These are phyloP conservation scores for Archilochus colubris DNA, from an alignment of 2,113 vertebrate genomes.

Conservation along the genomic window DNA sequence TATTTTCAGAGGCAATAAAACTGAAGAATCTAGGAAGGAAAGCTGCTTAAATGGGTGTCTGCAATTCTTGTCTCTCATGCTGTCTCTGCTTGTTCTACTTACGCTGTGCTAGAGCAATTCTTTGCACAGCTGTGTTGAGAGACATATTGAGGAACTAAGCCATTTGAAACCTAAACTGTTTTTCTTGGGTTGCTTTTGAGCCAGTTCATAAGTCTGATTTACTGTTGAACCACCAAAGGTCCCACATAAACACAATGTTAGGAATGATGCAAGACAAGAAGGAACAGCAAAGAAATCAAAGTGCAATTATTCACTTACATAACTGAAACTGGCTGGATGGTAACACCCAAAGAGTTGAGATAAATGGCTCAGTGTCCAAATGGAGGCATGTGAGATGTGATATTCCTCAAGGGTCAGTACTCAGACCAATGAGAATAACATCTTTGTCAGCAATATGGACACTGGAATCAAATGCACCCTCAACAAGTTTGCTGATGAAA, in stretches of 20 bases:
- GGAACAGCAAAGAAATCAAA: not conserved
- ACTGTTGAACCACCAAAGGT: not conserved
- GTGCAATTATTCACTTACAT: not conserved
- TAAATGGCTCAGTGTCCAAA: too few relatives aligned
- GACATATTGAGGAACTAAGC: not conserved
- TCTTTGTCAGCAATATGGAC: too few relatives aligned
- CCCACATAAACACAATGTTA: not conserved
- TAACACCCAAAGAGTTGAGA: too few relatives aligned
- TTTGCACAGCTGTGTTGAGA: not conserved
- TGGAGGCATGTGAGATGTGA: too few relatives aligned
- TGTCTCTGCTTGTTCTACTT: not conserved
- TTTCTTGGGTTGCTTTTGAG: not conserved
- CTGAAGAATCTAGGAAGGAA: not conserved
- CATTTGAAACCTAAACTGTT: not conserved
- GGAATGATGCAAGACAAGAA: not conserved
- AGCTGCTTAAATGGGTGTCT: not conserved
- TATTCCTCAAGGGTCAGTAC: too few relatives aligned
- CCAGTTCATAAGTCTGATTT: not conserved
- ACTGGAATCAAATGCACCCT: too few relatives aligned
- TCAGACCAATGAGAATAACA: too few relatives aligned
- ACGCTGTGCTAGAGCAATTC: not conserved
- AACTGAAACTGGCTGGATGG: too few relatives aligned
- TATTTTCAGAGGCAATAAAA: not conserved
- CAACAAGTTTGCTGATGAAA: too few relatives aligned
- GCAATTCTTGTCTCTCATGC: not conserved